Base-by-base conservation (phyloP, 35 echinoderm and acorn worm genomes). In the Acanthaster planci region DNA sequence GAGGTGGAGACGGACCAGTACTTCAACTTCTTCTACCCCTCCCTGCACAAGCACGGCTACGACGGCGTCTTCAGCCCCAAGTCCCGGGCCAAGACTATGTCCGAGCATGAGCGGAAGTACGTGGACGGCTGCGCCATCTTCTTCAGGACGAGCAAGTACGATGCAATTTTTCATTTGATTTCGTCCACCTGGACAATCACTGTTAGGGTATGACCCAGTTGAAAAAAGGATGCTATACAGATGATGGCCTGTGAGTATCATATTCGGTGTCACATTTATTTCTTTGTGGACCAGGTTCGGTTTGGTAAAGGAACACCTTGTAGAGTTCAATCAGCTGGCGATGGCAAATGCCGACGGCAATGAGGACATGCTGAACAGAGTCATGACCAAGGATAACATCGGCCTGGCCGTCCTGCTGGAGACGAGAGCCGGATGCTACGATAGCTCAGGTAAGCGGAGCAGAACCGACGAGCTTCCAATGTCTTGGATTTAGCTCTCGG, bases 301-400 rank as follows among this genome's bases (percentile, higher is more conserved):
- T 17, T 50, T 98, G 55, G 92, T 98, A 14, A 98, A 98, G 86
- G 95, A 98, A 55, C 95, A 98, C 86, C 81, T 93, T 59, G 95
- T 93, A 10, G 95, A 98, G 64, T 99, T 99, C 83, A 94, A 99
- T 89, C 96, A 94, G 76, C 78, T 99, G 2, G 92, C 96, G 60
- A 93, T 98, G 88, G 95, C 95, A 17, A 98, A 99, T 37, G 96
- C 96, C 34, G 88, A 99, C 53, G 96, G 96, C 0, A 94, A 84
- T 82, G 96, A 99, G 51, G 96, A 99, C 86, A 99, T 99, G 96
- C 79, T 99, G 40, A 99, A 99, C 78, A 84, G 96, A 79, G 96
- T 99, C 17, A 99, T 99, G 96, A 90, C 96, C 76, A 99, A 99
- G 90, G 96, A 99, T 78, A 99, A 99, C 76, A 99, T 99, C 81